These are phyloP conservation scores for Podilymbus podiceps DNA, from an alignment of 2,113 vertebrate species.

Conservation along the genomic window DNA sequence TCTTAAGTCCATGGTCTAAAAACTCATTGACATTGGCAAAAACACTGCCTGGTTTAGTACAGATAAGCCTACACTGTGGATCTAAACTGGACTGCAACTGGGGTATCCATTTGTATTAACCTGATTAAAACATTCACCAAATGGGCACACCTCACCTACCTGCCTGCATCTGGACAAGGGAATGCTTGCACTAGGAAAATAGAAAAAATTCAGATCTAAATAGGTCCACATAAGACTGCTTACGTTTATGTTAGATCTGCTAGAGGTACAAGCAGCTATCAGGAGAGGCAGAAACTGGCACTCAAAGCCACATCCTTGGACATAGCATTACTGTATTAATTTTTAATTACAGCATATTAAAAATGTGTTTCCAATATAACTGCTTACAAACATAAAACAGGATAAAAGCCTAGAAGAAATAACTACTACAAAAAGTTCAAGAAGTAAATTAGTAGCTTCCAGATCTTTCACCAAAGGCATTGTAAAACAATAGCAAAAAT, in stretches of 20 bases:
- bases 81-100: not conserved
- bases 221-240: not conserved
- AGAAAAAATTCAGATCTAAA: not conserved
- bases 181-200: not conserved
- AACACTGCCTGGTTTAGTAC: not conserved
- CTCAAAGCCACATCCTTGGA: not conserved
- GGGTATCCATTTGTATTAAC: not conserved
- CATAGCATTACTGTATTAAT: not conserved
- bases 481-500: not conserved
- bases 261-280: not conserved
- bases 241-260: not conserved
- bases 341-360: not conserved
- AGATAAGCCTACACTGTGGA: not conserved
- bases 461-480: not conserved
- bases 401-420: not conserved
- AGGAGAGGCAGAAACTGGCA: not conserved
- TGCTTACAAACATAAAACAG: not conserved
- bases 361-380: not conserved
- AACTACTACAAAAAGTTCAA: not conserved
- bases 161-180: not conserved
- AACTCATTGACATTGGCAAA: not conserved
- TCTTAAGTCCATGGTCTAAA: not conserved
- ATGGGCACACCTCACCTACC: not conserved
- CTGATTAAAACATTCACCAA: not conserved
- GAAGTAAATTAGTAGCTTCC: not conserved